A percentile compares a stretch with the other conserved stretches of the same genome.
These are phyloP conservation scores for Chelmon rostratus DNA, from an alignment of 2,797 vertebrate species.

Conservation along the genomic window DNA sequence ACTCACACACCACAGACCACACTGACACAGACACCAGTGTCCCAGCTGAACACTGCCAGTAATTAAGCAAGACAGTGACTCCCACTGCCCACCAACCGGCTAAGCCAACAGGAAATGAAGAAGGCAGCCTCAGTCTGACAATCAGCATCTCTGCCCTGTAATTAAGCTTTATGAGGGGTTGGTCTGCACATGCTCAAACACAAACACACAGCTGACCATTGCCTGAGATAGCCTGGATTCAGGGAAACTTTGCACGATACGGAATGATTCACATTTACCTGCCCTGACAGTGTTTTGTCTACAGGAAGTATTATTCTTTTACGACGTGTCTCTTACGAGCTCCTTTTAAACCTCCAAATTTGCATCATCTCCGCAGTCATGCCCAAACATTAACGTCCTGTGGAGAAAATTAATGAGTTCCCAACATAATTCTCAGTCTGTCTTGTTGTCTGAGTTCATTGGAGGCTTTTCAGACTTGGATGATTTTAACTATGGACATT, in stretches of 20 bases:
- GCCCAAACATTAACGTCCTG: conserved; percentile 4
- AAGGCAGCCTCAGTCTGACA: conserved; percentile 35
- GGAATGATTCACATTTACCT: conserved; percentile 22
- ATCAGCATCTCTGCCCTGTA: conserved; percentile 40
- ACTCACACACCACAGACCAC: conserved; percentile 61
- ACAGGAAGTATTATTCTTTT: neutral
- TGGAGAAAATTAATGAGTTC: conserved; percentile 16
- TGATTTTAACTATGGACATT: conserved; percentile 34
- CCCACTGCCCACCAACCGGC: conserved; percentile 50
- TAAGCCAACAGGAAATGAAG: conserved; percentile 71
- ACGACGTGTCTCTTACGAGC: neutral
- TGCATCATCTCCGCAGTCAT: neutral
- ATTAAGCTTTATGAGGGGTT: conserved; percentile 59
- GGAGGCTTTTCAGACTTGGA: conserved; percentile 20
- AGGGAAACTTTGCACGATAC: conserved; percentile 37
- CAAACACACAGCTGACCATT: conserved; percentile 17
- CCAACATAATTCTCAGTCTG: conserved; percentile 31
- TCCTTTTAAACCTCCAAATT: conserved; percentile 10
- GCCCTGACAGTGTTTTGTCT: neutral
- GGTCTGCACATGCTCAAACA: conserved; percentile 40
- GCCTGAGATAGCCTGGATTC: conserved; percentile 5
- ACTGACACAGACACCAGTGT: conserved; percentile 46
- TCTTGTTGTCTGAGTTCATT: conserved; percentile 16
- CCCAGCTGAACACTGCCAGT: conserved; percentile 18
- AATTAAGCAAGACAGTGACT: conserved; percentile 46